Evolutionary conservation across 2,888 invertebrate species (phyloP).

Genomic region (Xestia ashworthii): DNA sequence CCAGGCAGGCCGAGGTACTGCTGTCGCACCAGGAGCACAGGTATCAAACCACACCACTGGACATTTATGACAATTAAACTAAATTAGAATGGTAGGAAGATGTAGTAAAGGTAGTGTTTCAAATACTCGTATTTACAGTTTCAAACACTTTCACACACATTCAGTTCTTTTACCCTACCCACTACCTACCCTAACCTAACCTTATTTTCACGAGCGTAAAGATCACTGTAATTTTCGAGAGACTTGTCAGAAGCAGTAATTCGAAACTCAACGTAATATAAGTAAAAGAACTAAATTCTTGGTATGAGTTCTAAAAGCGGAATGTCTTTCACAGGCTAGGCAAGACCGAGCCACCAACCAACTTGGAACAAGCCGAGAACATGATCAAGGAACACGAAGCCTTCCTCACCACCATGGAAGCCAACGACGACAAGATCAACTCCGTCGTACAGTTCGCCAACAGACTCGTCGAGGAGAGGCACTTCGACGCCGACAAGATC

Average conservation of each 20-base stretch:
- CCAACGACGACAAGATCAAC: slow-evolving; percentile 99
- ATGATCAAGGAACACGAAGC: slow-evolving; percentile 99
- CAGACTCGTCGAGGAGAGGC: slow-evolving; percentile 97
- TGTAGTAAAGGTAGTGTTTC: no score
- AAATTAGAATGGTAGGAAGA: no score
- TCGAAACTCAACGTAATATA: no score
- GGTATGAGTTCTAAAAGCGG: neutral
- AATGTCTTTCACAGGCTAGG: slow-evolving; percentile 90
- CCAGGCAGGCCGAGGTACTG: slow-evolving; percentile 99
- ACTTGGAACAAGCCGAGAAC: slow-evolving; percentile 99
- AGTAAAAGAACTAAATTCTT: no score
- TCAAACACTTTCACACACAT: no score
- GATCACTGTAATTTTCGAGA: no score
- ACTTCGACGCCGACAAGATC: slow-evolving; percentile 99
- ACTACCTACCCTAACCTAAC: no score
- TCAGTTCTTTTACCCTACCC: no score
- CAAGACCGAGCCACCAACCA: slow-evolving; percentile 98
- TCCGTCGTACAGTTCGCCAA: slow-evolving; percentile 98
- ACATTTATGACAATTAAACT: no score
- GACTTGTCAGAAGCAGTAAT: no score
- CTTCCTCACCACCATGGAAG: slow-evolving; percentile 99
- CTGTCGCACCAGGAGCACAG: slow-evolving; percentile 99
- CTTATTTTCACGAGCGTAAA: no score
- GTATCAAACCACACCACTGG: slow-evolving; percentile 57
- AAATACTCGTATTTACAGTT: no score